Evolutionary conservation across 1,140 invertebrate genomes (phyloP).

Genomic region (Lepidurus arcticus): DNA sequence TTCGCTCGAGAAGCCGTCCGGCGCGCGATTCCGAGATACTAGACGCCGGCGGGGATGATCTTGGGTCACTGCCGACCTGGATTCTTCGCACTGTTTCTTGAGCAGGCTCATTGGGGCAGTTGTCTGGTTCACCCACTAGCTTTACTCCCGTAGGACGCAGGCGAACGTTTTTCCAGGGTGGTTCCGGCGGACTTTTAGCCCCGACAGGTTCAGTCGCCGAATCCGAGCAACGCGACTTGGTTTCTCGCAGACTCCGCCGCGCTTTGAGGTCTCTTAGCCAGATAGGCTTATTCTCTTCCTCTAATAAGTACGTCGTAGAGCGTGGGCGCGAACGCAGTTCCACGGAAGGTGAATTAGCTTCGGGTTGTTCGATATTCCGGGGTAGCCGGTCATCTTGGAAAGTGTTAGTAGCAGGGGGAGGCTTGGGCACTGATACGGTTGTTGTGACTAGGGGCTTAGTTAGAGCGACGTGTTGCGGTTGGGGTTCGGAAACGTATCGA

Average conservation of each 20-base stretch:
- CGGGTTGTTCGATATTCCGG: background rate
- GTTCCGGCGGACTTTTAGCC: background rate
- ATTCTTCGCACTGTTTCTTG: background rate
- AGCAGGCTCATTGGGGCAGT: background rate
- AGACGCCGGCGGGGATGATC: slow-evolving; percentile 23
- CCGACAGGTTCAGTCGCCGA: background rate
- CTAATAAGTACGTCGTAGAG: slow-evolving; percentile 29
- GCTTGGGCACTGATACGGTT: background rate
- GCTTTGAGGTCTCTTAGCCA: slow-evolving; percentile 31
- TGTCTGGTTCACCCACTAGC: background rate
- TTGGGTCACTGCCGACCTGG: background rate
- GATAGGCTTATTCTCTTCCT: slow-evolving; percentile 29
- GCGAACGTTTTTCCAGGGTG: slow-evolving; percentile 28
- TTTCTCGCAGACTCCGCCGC: slow-evolving; percentile 28
- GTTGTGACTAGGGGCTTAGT: background rate
- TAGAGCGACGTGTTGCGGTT: background rate
- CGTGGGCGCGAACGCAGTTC: slow-evolving; percentile 12
- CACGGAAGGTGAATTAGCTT: background rate
- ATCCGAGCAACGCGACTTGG: background rate
- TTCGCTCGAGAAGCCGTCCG: background rate
- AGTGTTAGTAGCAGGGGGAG: background rate
- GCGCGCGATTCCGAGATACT: background rate
- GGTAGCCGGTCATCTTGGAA: background rate
- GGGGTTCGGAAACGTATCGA: background rate
- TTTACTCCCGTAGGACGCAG: slow-evolving; percentile 19